Conservation (phyloP, 2,888 invertebrate genomes). For the Limnephilus rhombicus region DNA sequence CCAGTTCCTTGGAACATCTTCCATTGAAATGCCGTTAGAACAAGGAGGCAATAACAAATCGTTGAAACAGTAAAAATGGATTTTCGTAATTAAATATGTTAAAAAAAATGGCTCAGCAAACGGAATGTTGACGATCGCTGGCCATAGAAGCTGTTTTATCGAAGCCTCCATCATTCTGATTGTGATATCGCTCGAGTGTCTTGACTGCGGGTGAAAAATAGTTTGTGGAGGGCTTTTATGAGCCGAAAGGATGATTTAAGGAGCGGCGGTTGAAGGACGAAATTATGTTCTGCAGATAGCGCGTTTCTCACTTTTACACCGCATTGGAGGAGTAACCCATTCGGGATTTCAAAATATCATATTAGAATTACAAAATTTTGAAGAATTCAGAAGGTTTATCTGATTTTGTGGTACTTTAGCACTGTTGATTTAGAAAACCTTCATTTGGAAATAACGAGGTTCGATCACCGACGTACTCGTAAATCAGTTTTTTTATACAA, state of each 20-base stretch:
- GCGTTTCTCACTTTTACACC: constrained; percentile 22
- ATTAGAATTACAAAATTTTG: not conserved
- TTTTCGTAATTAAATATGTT: too few species aligned
- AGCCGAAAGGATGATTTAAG: constrained; percentile 35
- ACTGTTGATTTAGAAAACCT: too few species aligned
- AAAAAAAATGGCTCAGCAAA: not conserved
- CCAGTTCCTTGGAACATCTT: too few species aligned
- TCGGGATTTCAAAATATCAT: not conserved
- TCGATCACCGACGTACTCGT: too few species aligned
- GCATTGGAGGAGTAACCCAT: not conserved
- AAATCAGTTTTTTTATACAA: too few species aligned
- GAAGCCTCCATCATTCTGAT: constrained; percentile 32
- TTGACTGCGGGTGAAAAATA: constrained; percentile 45
- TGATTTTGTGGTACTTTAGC: not conserved
- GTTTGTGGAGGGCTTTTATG: constrained; percentile 35
- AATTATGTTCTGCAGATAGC: constrained; percentile 25
- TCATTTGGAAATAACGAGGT: too few species aligned
- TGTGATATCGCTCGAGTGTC: constrained; percentile 37
- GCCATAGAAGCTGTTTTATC: constrained; percentile 15
- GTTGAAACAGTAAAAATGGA: too few species aligned
- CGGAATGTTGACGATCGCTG: not conserved
- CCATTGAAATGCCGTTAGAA: too few species aligned
- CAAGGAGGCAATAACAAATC: too few species aligned
- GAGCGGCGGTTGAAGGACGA: constrained; percentile 28
- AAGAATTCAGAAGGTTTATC: not conserved